These are phyloP conservation scores for Muscidifurax raptorellus DNA, from an alignment of 1,140 invertebrate genomes.

Conservation along the genomic window DNA sequence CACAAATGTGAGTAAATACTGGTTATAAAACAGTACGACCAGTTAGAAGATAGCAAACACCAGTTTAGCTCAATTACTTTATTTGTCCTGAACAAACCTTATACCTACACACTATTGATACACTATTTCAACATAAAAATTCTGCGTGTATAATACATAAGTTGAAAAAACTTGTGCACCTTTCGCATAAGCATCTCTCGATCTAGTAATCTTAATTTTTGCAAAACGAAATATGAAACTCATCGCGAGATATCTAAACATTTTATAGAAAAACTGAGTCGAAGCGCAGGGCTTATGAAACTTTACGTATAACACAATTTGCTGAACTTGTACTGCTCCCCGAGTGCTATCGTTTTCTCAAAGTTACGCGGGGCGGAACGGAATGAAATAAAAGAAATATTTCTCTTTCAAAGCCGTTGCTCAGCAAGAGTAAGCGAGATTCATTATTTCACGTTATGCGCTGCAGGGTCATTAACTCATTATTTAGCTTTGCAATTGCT, in stretches of 20 bases:
- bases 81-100: no score
- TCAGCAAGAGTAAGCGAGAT: neutral
- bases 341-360: neutral
- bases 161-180: no score
- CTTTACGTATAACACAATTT: neutral
- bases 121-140: no score
- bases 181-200: no score
- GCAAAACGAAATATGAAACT: neutral
- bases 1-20: no score
- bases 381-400: neutral
- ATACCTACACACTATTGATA: no score
- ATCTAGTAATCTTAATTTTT: no score
- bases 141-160: no score
- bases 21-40: no score
- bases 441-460: neutral
- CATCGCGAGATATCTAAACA: neutral
- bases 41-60: no score
- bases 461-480: neutral
- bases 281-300: neutral
- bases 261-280: neutral
- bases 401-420: neutral
- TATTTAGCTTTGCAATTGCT: neutral
- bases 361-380: neutral
- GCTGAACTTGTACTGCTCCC: neutral
- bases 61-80: no score